phyloP scores from a whole-genome alignment of 2,888 invertebrate genomes.

The Cataglyphis rosenhaueri region DNA sequence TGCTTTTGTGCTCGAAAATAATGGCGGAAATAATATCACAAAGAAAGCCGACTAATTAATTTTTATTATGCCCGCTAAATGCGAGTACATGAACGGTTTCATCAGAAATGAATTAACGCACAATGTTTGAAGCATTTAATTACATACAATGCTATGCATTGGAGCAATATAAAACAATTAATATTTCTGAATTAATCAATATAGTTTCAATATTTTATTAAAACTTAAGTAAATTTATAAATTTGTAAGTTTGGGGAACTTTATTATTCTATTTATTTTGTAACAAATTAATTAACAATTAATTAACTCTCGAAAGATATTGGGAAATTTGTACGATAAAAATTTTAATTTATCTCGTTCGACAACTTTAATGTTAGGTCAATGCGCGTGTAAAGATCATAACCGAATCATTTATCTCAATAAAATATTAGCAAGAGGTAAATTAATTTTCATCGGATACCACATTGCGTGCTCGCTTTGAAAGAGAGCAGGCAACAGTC shows the following conservation, averaged over 20 bases:
- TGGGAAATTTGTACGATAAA: not conserved
- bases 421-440: slow-evolving; percentile 49
- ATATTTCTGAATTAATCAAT: not conserved
- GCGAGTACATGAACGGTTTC: not conserved
- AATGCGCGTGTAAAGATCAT: not conserved
- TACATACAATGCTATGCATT: not conserved
- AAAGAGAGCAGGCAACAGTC: slow-evolving; percentile 1
- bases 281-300: not conserved
- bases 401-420: slow-evolving; percentile 28
- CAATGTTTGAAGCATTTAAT: not conserved
- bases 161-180: not conserved
- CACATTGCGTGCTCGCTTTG: slow-evolving; percentile 29
- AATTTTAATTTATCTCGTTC: slow-evolving; percentile 16
- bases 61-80: not conserved
- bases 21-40: slow-evolving; percentile 24
- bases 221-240: slow-evolving; percentile 8
- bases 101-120: not conserved
- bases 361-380: not conserved
- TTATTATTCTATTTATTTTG: not conserved
- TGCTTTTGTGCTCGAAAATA: slow-evolving; percentile 18
- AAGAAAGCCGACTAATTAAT: not conserved
- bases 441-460: slow-evolving; percentile 64
- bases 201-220: not conserved
- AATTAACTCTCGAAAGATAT: not conserved
- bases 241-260: not conserved